Conservation (phyloP, 2,797 vertebrate species). For the Mus minutoides region DNA sequence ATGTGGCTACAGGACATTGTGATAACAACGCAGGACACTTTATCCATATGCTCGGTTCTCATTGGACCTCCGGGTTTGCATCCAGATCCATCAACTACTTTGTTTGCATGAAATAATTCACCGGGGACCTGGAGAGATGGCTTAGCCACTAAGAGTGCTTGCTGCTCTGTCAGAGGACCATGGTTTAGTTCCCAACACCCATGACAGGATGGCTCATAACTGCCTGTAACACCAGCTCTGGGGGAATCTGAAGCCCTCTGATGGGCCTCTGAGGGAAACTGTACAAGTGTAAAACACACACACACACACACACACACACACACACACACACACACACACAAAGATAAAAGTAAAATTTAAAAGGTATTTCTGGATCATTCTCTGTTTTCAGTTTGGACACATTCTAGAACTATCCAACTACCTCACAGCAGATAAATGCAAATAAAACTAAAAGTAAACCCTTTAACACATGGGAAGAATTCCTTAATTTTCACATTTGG, state of each 20-base stretch:
- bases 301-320: background rate
- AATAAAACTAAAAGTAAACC: constrained; percentile 79
- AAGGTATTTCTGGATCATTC: constrained; percentile 57
- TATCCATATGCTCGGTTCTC: constrained; percentile 17
- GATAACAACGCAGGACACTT: constrained; percentile 40
- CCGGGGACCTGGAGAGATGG: background rate
- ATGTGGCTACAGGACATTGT: background rate
- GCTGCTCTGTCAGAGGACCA: background rate
- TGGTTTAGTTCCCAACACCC: background rate
- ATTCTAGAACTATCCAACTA: constrained; percentile 79
- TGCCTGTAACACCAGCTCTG: background rate
- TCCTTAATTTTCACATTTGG: constrained; percentile 26
- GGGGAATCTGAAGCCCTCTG: background rate
- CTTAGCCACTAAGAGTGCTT: background rate
- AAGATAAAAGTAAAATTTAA: background rate
- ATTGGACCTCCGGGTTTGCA: constrained; percentile 65
- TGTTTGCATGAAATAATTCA: constrained; percentile 69
- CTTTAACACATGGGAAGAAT: constrained; percentile 76
- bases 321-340: background rate
- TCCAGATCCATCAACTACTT: constrained; percentile 60
- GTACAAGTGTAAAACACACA: background rate
- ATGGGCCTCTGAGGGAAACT: background rate
- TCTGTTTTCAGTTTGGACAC: constrained; percentile 79
- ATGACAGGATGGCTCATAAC: background rate
- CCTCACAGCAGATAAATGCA: constrained; percentile 47